These are phyloP conservation scores for Percopsis omiscomaycus DNA, from an alignment of 2,797 vertebrate species.

Conservation along the genomic window DNA sequence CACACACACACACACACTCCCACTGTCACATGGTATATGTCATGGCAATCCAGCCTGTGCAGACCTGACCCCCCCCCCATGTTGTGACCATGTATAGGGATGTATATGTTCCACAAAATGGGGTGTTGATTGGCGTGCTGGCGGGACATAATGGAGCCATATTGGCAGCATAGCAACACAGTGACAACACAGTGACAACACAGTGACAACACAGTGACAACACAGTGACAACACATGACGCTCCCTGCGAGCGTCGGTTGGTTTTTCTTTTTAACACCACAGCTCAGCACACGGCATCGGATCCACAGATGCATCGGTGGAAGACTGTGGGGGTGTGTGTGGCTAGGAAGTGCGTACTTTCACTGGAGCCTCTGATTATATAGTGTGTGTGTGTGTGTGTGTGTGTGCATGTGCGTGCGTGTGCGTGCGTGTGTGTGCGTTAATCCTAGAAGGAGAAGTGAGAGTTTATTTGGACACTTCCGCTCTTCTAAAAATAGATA, in stretches of 20 bases:
- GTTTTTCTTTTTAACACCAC: background rate
- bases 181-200: background rate
- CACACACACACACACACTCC: background rate
- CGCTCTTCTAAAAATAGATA: constrained; percentile 69
- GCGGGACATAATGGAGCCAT: too few species aligned
- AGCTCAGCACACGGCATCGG: constrained; percentile 15
- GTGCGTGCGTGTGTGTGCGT: constrained; percentile 36
- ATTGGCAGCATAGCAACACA: too few species aligned
- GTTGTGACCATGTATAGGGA: background rate
- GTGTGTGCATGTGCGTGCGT: constrained; percentile 8
- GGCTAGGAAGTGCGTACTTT: constrained; percentile 64
- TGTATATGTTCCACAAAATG: background rate
- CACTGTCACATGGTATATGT: background rate
- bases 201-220: background rate
- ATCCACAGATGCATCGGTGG: constrained; percentile 31
- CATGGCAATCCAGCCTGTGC: constrained; percentile 19
- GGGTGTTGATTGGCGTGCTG: too few species aligned
- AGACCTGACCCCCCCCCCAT: background rate
- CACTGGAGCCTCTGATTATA: constrained; percentile 40
- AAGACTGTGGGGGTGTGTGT: constrained; percentile 56
- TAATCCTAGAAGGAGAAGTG: constrained; percentile 73
- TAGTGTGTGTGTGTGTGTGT: constrained; percentile 2
- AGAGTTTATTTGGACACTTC: constrained; percentile 59
- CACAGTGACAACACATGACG: background rate
- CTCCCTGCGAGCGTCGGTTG: constrained; percentile 10